Base-by-base conservation (phyloP, 1,140 invertebrate genomes). In the Macrobrachium nipponense region DNA sequence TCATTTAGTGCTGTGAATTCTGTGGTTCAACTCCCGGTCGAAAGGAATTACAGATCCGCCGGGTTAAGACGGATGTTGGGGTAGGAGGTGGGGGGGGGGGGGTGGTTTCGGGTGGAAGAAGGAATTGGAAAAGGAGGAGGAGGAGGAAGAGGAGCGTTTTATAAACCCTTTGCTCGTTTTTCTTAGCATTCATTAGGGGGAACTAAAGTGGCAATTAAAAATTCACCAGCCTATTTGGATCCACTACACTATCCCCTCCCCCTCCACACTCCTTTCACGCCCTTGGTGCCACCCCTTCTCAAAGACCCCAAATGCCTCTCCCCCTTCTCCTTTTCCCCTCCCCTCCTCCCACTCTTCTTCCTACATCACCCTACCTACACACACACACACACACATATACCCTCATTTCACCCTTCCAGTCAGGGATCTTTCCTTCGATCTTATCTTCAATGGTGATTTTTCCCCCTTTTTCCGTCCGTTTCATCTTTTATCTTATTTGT, bases 191-290 rank as follows among this genome's bases (percentile, higher is more conserved):
- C 84, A 86, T 80, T 86, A 86, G 44, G 73, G 83, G 77, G 44
- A 78, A 75, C 84, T 73, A 78, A 80, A 86, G 84, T 86, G 75
- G 84, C 80, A 86, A 80, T 86, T 80, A 80, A 80, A 86, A 78
- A 85, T 85, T 85, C 83, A 85, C 83, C 75, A 72, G 66, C 76
- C 58, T 23, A 51, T 64, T 75, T 59, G 68, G 68, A 82, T 82
- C 68, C 60, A 43, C 80, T 70, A 43, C 64, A 58, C 64, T 62
- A 70, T 36, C 64, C 17, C 60, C 78, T 20, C 51, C 75, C 20
- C 75, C 61, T 62, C 60, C 27, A 36, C 59, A 2, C 27, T 20
- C 77, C 77, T 62, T 18, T 36, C 20, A 18, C 77, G 60, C 27
- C 27, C 27, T 61, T 17, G 11, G 59, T 23, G 17, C 44, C n/a